phyloP scores from a whole-genome alignment of 1,140 invertebrate species.

The Contarinia nasturtii region DNA sequence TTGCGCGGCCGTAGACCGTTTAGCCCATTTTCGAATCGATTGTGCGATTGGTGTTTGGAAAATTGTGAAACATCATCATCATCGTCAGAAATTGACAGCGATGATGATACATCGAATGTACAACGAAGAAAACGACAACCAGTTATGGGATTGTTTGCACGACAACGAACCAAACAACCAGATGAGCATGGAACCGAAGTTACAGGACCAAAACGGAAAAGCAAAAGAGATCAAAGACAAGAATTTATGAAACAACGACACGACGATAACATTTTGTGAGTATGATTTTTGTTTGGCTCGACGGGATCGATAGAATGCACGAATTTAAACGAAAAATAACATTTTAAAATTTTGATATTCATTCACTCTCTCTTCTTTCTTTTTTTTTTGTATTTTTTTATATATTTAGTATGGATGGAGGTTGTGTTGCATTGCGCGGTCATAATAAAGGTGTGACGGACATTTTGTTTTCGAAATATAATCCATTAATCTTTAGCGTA shows the following conservation, averaged over 20 bases:
- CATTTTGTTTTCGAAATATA: constrained; percentile 36
- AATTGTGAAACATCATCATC: constrained; percentile 9
- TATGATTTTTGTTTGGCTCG: not conserved
- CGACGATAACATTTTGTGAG: constrained; percentile 3
- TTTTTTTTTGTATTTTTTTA: not conserved
- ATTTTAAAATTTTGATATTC: too few relatives aligned
- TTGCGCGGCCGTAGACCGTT: constrained; percentile 17
- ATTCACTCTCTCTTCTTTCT: too few relatives aligned
- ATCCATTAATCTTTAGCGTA: constrained; percentile 44
- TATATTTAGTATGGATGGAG: constrained; percentile 24
- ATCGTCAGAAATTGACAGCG: constrained; percentile 10
- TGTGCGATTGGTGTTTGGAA: constrained; percentile 18
- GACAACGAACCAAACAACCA: not conserved
- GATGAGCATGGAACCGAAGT: too few relatives aligned
- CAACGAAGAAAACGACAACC: not conserved
- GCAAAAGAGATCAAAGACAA: not conserved
- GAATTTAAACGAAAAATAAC: too few relatives aligned
- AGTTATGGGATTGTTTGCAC: too few relatives aligned
- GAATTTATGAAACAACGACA: not conserved
- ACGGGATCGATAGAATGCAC: not conserved
- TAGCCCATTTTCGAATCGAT: constrained; percentile 8
- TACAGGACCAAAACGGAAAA: too few relatives aligned
- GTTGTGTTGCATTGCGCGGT: constrained; percentile 40
- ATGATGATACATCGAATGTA: constrained; percentile 5
- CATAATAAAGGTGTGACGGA: constrained; percentile 56